phyloP scores from a whole-genome alignment of 64 coral and sea anemone species.

The Orbicella faveolata region DNA sequence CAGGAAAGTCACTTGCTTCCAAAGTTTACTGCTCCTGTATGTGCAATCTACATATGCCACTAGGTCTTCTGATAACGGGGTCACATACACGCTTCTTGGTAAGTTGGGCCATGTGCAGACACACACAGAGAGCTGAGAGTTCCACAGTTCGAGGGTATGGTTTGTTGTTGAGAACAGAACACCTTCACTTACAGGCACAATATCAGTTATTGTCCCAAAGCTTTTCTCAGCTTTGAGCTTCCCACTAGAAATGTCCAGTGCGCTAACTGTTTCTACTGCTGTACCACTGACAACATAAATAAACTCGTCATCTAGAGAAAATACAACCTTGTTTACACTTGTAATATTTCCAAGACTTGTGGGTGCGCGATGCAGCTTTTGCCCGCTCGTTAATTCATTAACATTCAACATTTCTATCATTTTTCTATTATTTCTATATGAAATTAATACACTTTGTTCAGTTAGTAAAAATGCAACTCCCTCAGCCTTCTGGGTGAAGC shows the following conservation, averaged over 20 bases:
- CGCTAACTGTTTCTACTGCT: background rate
- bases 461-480: background rate
- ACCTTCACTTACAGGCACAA: background rate
- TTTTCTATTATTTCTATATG: too few relatives aligned
- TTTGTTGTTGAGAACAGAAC: background rate
- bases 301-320: background rate
- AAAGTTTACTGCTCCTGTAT: too few relatives aligned
- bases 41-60: background rate
- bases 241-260: background rate
- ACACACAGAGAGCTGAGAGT: background rate
- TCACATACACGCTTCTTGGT: background rate
- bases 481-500: too few relatives aligned
- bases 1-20: background rate
- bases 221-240: background rate
- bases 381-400: background rate
- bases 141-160: background rate
- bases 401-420: background rate
- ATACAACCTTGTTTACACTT: background rate
- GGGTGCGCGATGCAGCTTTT: background rate
- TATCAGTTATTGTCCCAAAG: background rate
- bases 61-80: background rate
- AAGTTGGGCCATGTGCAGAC: background rate
- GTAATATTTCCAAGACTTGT: background rate
- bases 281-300: background rate
- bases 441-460: background rate